phyloP scores from a whole-genome alignment of 2,113 vertebrate species.

The Sula dactylatra region DNA sequence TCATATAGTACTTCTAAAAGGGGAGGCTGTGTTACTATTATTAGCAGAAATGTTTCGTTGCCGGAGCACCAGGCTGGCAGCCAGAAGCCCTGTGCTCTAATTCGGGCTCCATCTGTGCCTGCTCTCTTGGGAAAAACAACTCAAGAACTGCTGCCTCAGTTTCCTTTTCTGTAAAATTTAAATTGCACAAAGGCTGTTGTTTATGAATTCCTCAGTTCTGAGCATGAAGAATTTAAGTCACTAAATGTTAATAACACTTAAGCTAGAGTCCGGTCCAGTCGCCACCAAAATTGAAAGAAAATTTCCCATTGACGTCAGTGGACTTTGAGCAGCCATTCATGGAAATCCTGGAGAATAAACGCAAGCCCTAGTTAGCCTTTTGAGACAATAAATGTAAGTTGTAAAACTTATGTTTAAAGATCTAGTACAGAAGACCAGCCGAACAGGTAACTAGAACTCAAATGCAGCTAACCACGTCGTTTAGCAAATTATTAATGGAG shows the following conservation, averaged over 20 bases:
- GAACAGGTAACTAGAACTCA: not conserved
- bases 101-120: not conserved
- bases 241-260: not conserved
- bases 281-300: not conserved
- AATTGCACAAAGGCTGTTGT: not conserved
- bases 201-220: not conserved
- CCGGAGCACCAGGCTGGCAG: not conserved
- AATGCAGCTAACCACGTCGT: not conserved
- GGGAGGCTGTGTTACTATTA: slow-evolving; percentile 6
- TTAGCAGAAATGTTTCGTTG: slow-evolving; percentile 9
- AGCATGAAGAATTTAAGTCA: not conserved
- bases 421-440: not conserved
- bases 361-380: not conserved
- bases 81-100: not conserved
- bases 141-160: not conserved
- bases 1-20: slow-evolving; percentile 40
- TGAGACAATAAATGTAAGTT: not conserved
- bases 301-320: not conserved
- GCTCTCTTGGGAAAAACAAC: not conserved
- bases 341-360: not conserved
- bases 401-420: not conserved
- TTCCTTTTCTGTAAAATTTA: slow-evolving; percentile 5
- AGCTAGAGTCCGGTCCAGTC: not conserved
- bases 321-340: not conserved
- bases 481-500: not conserved